A percentile compares a stretch with the other conserved stretches of the same genome.
Evolutionary conservation across 2,797 vertebrate genomes (phyloP).

Genomic region (Xenentodon cancila): DNA sequence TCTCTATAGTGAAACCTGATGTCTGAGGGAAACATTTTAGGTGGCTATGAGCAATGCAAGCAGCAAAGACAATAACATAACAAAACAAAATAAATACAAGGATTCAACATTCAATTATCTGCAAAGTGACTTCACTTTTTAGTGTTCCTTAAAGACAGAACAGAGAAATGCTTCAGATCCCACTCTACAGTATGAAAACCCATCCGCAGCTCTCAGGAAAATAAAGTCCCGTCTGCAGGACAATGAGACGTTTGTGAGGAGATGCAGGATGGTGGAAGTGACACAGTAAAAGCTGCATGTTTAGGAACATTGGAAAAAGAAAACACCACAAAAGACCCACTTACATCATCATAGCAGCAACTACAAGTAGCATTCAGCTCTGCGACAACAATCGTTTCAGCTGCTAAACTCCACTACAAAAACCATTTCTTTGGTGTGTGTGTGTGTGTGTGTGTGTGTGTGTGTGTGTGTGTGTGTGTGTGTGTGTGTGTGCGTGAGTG

Average conservation of each 20-base stretch:
- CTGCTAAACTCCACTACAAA: conserved; percentile 9
- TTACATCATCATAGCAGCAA: conserved; percentile 30
- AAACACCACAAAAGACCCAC: conserved; percentile 11
- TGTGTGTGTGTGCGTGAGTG: no score
- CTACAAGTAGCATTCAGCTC: conserved; percentile 22
- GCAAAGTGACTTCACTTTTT: background rate
- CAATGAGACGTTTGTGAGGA: conserved; percentile 1
- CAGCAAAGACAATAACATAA: conserved; percentile 18
- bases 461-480: no score
- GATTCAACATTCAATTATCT: conserved; percentile 7
- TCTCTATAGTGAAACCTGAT: no score
- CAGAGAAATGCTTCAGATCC: conserved; percentile 45
- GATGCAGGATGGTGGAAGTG: background rate
- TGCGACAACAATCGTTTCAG: conserved; percentile 13
- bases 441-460: background rate
- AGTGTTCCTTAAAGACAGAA: conserved; percentile 19
- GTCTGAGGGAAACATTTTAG: no score
- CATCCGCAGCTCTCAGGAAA: no score
- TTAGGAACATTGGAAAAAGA: no score
- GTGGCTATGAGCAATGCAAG: conserved; percentile 2
- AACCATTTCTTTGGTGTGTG: conserved; percentile 13
- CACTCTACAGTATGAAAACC: conserved; percentile 6
- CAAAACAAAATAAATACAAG: conserved; percentile 13
- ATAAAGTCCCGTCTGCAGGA: background rate
- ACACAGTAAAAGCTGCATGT: background rate